These are phyloP conservation scores for Tyrannus savana DNA, from an alignment of 2,113 vertebrate species.

Conservation along the genomic window DNA sequence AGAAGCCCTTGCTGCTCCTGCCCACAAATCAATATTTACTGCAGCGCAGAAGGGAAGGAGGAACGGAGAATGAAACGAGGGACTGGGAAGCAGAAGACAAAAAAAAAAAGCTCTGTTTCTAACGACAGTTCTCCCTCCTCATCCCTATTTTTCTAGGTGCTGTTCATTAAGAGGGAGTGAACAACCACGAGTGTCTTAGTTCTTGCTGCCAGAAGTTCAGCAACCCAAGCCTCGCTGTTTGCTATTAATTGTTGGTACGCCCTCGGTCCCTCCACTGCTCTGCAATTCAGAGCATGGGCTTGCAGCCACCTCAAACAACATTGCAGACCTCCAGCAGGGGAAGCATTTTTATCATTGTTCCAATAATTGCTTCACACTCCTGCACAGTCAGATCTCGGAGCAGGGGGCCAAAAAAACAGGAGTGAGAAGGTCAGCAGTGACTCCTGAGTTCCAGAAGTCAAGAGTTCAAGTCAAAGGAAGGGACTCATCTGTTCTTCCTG, in stretches of 20 bases:
- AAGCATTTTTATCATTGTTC: neutral
- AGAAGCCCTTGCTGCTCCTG: neutral
- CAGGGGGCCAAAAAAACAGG: neutral
- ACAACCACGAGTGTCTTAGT: too few relatives aligned
- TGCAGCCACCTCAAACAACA: neutral
- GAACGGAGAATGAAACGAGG: neutral
- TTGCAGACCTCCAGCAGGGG: neutral
- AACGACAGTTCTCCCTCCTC: neutral
- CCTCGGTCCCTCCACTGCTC: neutral
- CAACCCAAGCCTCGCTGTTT: neutral
- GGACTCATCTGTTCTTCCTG: neutral
- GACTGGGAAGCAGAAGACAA: neutral
- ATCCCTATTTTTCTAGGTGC: neutral
- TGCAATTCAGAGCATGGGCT: neutral
- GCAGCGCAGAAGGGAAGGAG: neutral
- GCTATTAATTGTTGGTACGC: too few relatives aligned
- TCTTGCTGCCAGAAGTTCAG: neutral
- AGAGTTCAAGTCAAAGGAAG: neutral
- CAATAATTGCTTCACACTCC: neutral
- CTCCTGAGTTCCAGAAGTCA: neutral
- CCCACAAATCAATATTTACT: slow-evolving; percentile 21
- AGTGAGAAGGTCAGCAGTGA: neutral
- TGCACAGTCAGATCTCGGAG: neutral
- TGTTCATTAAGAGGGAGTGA: neutral
- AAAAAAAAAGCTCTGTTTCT: accelerated